Percentiles rank a stretch among this genome's conserved stretches.
Conservation (phyloP, 2,888 invertebrate species). For the Laspeyria flexula region DNA sequence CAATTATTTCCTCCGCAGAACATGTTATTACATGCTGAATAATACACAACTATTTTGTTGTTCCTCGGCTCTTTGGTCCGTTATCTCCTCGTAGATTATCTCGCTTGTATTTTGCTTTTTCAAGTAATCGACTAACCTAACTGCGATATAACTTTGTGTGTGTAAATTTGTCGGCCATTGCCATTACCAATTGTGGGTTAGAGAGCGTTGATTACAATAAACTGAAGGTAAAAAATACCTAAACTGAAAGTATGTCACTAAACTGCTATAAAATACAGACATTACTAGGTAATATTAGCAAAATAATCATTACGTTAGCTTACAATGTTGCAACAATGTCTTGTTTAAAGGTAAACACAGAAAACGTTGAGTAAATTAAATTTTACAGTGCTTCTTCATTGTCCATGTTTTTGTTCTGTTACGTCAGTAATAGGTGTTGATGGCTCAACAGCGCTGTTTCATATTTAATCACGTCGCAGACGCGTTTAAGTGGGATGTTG, state of each 20-base stretch:
- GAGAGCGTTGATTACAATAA: constrained; percentile 3
- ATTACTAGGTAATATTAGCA: too few relatives aligned
- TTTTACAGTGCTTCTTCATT: background rate
- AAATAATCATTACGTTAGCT: too few relatives aligned
- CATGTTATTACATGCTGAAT: constrained; percentile 41
- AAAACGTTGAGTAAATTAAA: too few relatives aligned
- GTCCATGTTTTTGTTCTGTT: constrained; percentile 1
- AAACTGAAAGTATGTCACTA: too few relatives aligned
- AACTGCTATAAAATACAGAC: background rate
- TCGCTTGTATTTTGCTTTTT: constrained; percentile 39
- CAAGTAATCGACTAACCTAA: constrained; percentile 33
- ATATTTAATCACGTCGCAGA: constrained; percentile 31
- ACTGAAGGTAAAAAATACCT: too few relatives aligned
- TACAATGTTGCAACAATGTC: too few relatives aligned
- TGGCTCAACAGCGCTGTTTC: constrained; percentile 22
- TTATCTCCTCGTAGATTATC: constrained; percentile 28
- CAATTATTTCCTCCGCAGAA: constrained; percentile 40
- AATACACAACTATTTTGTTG: constrained; percentile 34
- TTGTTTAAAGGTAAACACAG: too few relatives aligned
- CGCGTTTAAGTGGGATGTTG: constrained; percentile 43
- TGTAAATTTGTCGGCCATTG: constrained; percentile 22
- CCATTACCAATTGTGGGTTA: constrained; percentile 20
- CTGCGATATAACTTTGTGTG: constrained; percentile 24
- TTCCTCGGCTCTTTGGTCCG: constrained; percentile 29
- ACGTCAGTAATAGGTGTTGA: constrained; percentile 16